A percentile compares a stretch with the other conserved stretches of the same genome.
Conservation (phyloP, 1,140 invertebrate genomes). For the Ruditapes philippinarum region DNA sequence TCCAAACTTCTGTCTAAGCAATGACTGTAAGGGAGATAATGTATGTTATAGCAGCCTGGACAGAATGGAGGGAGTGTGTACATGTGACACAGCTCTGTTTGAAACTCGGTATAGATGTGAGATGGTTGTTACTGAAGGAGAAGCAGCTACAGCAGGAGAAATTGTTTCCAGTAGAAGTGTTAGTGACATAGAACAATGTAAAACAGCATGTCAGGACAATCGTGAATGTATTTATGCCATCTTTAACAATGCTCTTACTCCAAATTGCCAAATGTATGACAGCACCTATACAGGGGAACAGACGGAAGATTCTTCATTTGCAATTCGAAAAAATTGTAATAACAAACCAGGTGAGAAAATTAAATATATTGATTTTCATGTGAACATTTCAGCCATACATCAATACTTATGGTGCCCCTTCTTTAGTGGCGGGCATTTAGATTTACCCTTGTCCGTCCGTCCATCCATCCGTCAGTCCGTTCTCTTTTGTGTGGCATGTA, state of each 20-base stretch:
- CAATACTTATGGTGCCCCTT: too few relatives aligned
- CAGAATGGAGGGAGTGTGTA: slow-evolving; percentile 18
- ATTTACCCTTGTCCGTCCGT: too few relatives aligned
- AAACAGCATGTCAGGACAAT: neutral
- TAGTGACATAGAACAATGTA: neutral
- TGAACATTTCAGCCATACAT: too few relatives aligned
- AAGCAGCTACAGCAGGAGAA: neutral
- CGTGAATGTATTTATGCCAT: neutral
- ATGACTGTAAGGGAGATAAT: slow-evolving; percentile 21
- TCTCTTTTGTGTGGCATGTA: too few relatives aligned
- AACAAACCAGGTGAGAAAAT: slow-evolving; percentile 20
- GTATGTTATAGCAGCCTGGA: slow-evolving; percentile 41
- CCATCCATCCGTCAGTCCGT: too few relatives aligned
- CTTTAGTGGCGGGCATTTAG: too few relatives aligned
- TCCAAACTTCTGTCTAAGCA: neutral
- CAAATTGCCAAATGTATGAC: neutral
- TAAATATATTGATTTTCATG: too few relatives aligned
- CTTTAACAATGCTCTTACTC: too few relatives aligned
- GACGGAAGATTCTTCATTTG: neutral
- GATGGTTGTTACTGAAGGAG: neutral
- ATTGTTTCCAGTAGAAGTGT: neutral
- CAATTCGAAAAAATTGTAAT: neutral
- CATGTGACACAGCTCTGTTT: slow-evolving; percentile 6
- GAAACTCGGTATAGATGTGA: neutral
- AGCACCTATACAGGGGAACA: neutral